These are phyloP conservation scores for Scaptomyza cyrtandrae DNA, from an alignment of 2,888 invertebrate genomes.

Conservation along the genomic window DNA sequence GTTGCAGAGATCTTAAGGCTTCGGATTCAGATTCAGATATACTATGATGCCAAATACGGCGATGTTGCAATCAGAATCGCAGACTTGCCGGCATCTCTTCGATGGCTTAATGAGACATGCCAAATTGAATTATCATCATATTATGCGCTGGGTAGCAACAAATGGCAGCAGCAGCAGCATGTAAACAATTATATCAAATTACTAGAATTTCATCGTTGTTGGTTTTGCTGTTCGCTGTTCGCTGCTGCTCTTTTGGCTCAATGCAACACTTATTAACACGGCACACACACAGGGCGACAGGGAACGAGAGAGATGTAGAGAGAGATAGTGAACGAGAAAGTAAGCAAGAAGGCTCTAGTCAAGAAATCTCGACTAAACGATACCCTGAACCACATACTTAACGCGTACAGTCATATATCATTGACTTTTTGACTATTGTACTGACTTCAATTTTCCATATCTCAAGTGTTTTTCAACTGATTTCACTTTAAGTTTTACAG, in stretches of 20 bases:
- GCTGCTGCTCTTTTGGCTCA: slow-evolving; percentile 32
- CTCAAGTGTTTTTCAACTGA: too few relatives aligned
- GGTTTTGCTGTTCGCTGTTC: slow-evolving; percentile 31
- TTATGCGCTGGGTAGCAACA: slow-evolving; percentile 67
- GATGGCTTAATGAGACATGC: slow-evolving; percentile 10
- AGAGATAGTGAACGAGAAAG: slow-evolving; percentile 2
- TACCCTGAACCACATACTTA: too few relatives aligned
- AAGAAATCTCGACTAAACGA: too few relatives aligned
- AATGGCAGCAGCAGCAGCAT: slow-evolving; percentile 62
- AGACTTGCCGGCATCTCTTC: slow-evolving; percentile 45
- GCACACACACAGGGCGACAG: slow-evolving; percentile 30
- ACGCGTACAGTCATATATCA: too few relatives aligned
- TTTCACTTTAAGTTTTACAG: too few relatives aligned
- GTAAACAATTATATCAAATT: slow-evolving; percentile 79
- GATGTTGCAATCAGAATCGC: slow-evolving; percentile 28
- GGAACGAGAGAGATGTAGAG: slow-evolving; percentile 1
- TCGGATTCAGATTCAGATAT: slow-evolving; percentile 1
- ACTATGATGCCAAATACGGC: slow-evolving; percentile 57
- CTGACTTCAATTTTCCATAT: too few relatives aligned
- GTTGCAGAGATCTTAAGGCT: slow-evolving; percentile 23
- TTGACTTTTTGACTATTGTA: too few relatives aligned
- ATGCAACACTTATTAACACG: slow-evolving; percentile 78
- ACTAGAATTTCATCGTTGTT: slow-evolving; percentile 72
- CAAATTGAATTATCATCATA: slow-evolving; percentile 15
- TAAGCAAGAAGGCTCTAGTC: too few relatives aligned